Conservation (phyloP, 2,888 invertebrate genomes). For the Caenorhabditis becei region DNA sequence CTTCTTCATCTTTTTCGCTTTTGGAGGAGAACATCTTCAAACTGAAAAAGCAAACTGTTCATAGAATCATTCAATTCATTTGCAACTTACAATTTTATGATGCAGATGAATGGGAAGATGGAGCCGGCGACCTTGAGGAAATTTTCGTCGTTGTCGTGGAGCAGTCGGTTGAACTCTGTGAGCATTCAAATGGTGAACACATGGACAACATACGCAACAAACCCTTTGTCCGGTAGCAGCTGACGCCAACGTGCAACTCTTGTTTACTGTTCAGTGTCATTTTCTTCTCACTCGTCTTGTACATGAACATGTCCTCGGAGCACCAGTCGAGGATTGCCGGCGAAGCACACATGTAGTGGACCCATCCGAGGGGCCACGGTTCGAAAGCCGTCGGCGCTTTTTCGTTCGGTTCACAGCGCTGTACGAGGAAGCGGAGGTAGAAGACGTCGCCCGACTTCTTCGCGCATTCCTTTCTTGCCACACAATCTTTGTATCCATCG, state of each 20-base stretch:
- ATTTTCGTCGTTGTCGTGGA: not conserved
- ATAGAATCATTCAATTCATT: no score
- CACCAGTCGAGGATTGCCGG: conserved; percentile 13
- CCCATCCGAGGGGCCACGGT: not conserved
- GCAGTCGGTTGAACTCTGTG: not conserved
- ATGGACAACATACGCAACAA: not conserved
- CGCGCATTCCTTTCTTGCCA: not conserved
- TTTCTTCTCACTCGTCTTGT: not conserved
- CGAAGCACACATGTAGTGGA: not conserved
- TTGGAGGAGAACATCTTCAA: not conserved
- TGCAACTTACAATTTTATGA: not conserved
- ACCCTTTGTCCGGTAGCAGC: conserved; percentile 15
- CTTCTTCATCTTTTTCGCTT: not conserved
- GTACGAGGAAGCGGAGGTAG: not conserved
- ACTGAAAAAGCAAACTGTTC: not conserved
- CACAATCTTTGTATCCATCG: not conserved
- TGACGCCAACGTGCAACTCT: conserved; percentile 6
- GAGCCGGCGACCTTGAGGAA: not conserved
- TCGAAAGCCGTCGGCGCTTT: not conserved
- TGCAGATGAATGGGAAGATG: not conserved
- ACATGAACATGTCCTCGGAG: not conserved
- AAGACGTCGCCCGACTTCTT: not conserved
- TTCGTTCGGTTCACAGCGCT: not conserved
- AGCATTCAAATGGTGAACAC: not conserved
- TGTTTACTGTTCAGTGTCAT: not conserved